Evolutionary conservation across 2,888 invertebrate genomes (phyloP).

Genomic region (Thymelicus lineola): DNA sequence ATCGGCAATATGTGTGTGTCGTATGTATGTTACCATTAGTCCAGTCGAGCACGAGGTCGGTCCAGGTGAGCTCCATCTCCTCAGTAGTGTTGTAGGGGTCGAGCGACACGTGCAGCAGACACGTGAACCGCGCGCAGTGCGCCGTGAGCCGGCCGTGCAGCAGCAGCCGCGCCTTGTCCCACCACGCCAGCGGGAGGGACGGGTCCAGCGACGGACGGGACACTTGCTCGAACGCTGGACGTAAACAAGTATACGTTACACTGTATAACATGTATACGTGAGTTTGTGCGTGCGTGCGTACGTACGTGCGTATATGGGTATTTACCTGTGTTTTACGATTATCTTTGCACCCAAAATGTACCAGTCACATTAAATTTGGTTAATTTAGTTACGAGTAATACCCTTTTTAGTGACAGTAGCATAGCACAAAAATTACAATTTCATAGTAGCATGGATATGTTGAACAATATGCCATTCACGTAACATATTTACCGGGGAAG

Average conservation of each 20-base stretch:
- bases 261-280: no score
- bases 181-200: slow-evolving; percentile 96
- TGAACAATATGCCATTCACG: no score
- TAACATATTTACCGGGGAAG: no score
- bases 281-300: not conserved
- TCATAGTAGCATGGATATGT: no score
- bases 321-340: not conserved
- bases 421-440: no score
- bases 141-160: slow-evolving; percentile 97
- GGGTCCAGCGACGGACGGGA: slow-evolving; percentile 95
- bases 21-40: slow-evolving; percentile 88
- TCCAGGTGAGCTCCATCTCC: slow-evolving; percentile 99
- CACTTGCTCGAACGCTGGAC: slow-evolving; percentile 92
- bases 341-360: no score
- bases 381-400: no score
- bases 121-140: slow-evolving; percentile 94
- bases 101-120: slow-evolving; percentile 96
- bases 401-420: no score
- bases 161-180: slow-evolving; percentile 97
- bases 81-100: slow-evolving; percentile 99
- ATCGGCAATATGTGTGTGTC: no score
- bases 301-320: not conserved
- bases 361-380: no score
- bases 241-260: not conserved
- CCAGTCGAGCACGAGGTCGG: slow-evolving; percentile 97